Base-by-base conservation (phyloP, 2,113 vertebrate species). In the Numenius arquata region DNA sequence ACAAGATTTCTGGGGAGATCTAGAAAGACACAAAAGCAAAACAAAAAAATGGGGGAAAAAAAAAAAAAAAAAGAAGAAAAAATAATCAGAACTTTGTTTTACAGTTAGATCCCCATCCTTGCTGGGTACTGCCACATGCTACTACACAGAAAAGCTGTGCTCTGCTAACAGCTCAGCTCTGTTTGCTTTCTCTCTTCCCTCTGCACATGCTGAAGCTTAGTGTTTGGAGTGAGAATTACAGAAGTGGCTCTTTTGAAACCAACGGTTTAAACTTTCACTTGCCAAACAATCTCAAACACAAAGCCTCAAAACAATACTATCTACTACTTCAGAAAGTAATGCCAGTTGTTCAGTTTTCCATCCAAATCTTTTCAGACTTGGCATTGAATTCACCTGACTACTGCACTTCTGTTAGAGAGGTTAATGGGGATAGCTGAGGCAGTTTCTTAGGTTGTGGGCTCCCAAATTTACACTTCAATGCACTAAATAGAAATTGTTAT, bases 1-100 rank as follows among this genome's bases (percentile, higher is more conserved):
- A 98, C 96, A 99, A 98, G 98, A 99, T 98, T 98, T 99, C 99
- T 65, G 99, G 99, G 98, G 99, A 99, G 97, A 99, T 99, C 99
- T 99, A 93, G 19, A 75, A 93, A 81, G 79, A 97, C 50, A 96
- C 2, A 55, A 68, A 15, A 25, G 22, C 4, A 43, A 61, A 55
- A 62, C 26, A 25, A 55, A 40, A 43, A 62, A 78, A 6, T 47
- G 47, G 47, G 41, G 10, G 11, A 34, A n/a, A 12, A 21, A 34
- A 7, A 22, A 43, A 13, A 9, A 41, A 3, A 20, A 17, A 70
- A 27, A 61, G 27, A 27, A 59, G 15, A 71, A 29, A 16, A 53
- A 11, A 11, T 47, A 32, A 8, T 89, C 3, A 15, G 74, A 66
- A 67, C 34, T 58, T 66, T 48, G 15, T 71, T 45, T 73, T 23